Evolutionary conservation across 2,888 invertebrate species (phyloP), one percentile per base, ranked within the genome.

Genomic region (Drosophila fulvimacula): DNA sequence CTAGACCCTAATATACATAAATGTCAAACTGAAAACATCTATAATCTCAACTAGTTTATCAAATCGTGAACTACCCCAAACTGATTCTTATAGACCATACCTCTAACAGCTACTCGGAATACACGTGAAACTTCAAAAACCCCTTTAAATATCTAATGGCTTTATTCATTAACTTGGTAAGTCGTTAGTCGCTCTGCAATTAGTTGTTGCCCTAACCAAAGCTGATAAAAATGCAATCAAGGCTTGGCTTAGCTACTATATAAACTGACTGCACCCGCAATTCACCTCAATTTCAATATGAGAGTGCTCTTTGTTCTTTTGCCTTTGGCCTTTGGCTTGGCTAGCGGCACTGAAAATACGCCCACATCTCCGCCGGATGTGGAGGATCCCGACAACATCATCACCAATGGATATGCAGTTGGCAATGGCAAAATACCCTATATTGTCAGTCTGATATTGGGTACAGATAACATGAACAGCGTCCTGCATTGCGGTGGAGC

Each of bases 361-460:
- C 39, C 19, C 30, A 21, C 41, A 41, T 17, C 3, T 10, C 24
- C 57, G 17, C 7, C 27, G n/a, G 53, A 51, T 21, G 48, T 13
- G 0, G 19, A 51, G 7, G 11, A 7, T 0, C 49, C 53, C 0
- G 9, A 63, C 0, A 4, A 10, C 9, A 65, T 77, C 30, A 88
- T 90, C 11, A 73, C 76, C 44, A 80, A 84, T 49, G 91, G 91
- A 2, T 69, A 74, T 36, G n/a, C 61, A 1, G 83, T 87, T 0
- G 19, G 11, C 5, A 74, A 57, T 1, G 79, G 82, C 10, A 73
- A 81, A 55, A 78, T 81, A 5, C 81, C 88, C 13, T 86, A 90
- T 32, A 77, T 85, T 42, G 82, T 88, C 10, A 79, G 83, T 11
- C 70, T 90, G 11, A 36, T 57, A 2, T 62, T 87, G 1, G 57